Percentiles rank a stretch among this genome's conserved stretches.
Conservation (phyloP, 1,140 invertebrate species). For the Grapholita molesta region DNA sequence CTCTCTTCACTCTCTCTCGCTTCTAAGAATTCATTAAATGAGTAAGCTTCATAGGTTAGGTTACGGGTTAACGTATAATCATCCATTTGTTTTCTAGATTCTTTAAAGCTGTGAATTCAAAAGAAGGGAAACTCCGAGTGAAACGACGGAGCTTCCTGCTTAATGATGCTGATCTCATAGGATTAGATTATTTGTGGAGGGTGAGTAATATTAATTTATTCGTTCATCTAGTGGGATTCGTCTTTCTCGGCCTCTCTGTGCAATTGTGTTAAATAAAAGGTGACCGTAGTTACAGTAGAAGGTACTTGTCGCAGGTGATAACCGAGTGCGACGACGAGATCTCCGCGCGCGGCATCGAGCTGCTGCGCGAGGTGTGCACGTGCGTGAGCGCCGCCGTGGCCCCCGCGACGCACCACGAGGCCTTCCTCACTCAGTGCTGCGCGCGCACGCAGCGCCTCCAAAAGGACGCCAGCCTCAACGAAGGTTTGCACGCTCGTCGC, state of each 20-base stretch:
- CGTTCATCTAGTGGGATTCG: too few relatives aligned
- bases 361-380: constrained; percentile 96
- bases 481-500: constrained; percentile 26
- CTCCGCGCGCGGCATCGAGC: constrained; percentile 92
- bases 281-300: not conserved
- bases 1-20: too few relatives aligned
- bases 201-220: too few relatives aligned
- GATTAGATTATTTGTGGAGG: constrained; percentile 97
- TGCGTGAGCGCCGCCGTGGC: constrained; percentile 91
- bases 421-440: constrained; percentile 93
- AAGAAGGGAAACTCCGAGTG: constrained; percentile 94
- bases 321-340: constrained; percentile 94
- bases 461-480: constrained; percentile 46
- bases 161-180: constrained; percentile 94
- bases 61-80: too few relatives aligned
- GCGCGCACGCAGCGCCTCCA: constrained; percentile 90
- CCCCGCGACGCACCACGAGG: constrained; percentile 94
- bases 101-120: constrained; percentile 97
- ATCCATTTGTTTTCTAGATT: constrained; percentile 81
- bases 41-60: too few relatives aligned
- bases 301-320: constrained; percentile 81
- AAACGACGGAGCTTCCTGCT: constrained; percentile 90
- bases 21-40: too few relatives aligned
- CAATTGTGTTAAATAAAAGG: too few relatives aligned
- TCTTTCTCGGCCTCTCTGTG: too few relatives aligned